A percentile compares a stretch with the other conserved stretches of the same genome.
Evolutionary conservation across 2,888 invertebrate genomes (phyloP).

Genomic region (Heliconius sara): DNA sequence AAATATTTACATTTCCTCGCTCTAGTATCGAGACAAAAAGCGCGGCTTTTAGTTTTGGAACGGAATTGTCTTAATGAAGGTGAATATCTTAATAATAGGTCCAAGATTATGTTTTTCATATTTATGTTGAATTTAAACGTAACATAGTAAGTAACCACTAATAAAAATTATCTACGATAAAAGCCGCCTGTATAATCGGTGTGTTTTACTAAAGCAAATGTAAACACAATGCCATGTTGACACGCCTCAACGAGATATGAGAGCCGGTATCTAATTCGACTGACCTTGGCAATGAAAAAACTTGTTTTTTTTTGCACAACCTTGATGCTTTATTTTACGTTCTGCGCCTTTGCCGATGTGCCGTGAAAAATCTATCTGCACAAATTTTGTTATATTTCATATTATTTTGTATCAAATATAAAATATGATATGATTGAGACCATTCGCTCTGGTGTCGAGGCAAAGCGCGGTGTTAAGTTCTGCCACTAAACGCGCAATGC

Average conservation of each 20-base stretch:
- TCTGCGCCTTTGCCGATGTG: constrained; percentile 57
- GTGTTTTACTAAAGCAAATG: constrained; percentile 69
- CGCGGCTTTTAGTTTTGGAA: no score
- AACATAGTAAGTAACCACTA: neutral
- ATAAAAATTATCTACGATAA: constrained; percentile 41
- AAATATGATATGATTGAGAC: no score
- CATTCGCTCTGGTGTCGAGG: no score
- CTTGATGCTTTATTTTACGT: constrained; percentile 66
- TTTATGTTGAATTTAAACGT: neutral
- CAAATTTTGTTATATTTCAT: neutral
- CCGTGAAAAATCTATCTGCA: constrained; percentile 32
- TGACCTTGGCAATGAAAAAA: constrained; percentile 83
- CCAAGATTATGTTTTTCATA: no score
- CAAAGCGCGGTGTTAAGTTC: no score
- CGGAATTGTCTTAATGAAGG: no score
- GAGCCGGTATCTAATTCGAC: constrained; percentile 76
- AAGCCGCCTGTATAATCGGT: constrained; percentile 53
- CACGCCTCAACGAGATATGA: constrained; percentile 72
- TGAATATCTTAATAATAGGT: no score
- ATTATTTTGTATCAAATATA: no score
- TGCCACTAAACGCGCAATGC: no score
- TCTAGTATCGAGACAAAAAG: no score
- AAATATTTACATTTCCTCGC: neutral
- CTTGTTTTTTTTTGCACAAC: constrained; percentile 69
- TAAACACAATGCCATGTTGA: constrained; percentile 76